These are phyloP conservation scores for Lutraria rhynchaena DNA, from an alignment of 1,140 invertebrate species.

Conservation along the genomic window DNA sequence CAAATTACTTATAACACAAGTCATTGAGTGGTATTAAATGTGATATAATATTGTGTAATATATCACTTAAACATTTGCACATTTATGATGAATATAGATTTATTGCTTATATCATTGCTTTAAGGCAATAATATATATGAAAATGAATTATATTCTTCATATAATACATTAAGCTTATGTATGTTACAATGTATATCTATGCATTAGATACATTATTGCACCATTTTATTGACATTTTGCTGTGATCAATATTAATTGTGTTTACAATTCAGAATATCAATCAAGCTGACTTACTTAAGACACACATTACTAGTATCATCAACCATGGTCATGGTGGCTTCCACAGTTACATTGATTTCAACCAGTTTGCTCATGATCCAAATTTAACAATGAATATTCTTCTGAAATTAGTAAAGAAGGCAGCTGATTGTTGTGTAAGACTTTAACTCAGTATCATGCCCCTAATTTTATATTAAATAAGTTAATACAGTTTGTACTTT, in stretches of 20 bases:
- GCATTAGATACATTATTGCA: background rate
- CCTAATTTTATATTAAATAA: no score
- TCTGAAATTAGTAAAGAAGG: slow-evolving; percentile 4
- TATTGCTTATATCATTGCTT: background rate
- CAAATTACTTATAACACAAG: background rate
- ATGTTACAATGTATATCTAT: background rate
- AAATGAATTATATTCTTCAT: background rate
- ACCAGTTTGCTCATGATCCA: slow-evolving; percentile 9
- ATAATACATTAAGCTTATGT: background rate
- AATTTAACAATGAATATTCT: slow-evolving; percentile 22
- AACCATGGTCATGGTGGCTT: slow-evolving; percentile 24
- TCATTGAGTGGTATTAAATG: background rate
- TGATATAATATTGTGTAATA: background rate
- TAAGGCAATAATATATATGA: background rate
- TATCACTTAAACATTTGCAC: background rate
- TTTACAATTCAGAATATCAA: slow-evolving; percentile 20
- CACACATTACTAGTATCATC: slow-evolving; percentile 16
- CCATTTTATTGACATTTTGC: background rate
- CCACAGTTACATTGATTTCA: background rate
- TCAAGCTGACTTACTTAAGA: slow-evolving; percentile 10
- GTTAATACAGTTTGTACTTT: no score
- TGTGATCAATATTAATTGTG: background rate
- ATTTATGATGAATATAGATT: background rate
- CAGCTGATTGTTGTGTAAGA: background rate
- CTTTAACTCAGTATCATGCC: no score